Base-by-base conservation (phyloP, 2,113 vertebrate genomes). In the Brienomyrus brachyistius region DNA sequence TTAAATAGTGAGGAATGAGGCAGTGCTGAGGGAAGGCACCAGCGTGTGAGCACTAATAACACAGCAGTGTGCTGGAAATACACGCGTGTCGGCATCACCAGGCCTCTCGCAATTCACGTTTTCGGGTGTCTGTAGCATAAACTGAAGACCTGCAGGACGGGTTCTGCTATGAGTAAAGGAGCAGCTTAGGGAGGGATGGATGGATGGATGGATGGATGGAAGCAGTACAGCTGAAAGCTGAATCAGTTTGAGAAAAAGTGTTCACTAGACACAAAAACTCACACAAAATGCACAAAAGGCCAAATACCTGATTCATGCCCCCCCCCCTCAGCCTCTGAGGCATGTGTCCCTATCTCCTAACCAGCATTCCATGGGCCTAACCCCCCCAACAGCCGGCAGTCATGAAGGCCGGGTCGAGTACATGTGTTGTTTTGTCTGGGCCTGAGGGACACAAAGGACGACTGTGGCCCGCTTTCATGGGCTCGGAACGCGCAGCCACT, bases 371-470 rank as follows among this genome's bases (percentile, higher is more conserved):
- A 92, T 89, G 89, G 90, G 83, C 89, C 82, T 27, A 0, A 51
- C 70, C 48, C 92, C 90, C 47, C 47, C 91, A 90, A 92, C 90
- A 92, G 91, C 91, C 90, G 83, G 89, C 91, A 91, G 91, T 92
- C 89, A 92, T 91, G 91, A 90, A 88, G 90, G 84, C 35, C 91
- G 40, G 91, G 88, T 91, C 88, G 90, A 89, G 89, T 92, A 88
- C 88, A 91, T 88, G 70, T 62, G 89, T 89, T 92, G 91, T 92
- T 93, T 91, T 92, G 91, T 92, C 91, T 93, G 90, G 86, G 87
- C 85, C 43, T 54, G 35, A 84, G 90, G 89, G 91, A 91, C 90
- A 92, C 91, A 92, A 92, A 90, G 89, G 92, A 88, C 90, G 90
- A 92, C 90, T 87, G 70, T 84, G 92, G 86, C 52, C 86, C 89